A percentile compares a stretch with the other conserved stretches of the same genome.
These are phyloP conservation scores for Sericinus montela DNA, from an alignment of 2,888 invertebrate species.

Conservation along the genomic window DNA sequence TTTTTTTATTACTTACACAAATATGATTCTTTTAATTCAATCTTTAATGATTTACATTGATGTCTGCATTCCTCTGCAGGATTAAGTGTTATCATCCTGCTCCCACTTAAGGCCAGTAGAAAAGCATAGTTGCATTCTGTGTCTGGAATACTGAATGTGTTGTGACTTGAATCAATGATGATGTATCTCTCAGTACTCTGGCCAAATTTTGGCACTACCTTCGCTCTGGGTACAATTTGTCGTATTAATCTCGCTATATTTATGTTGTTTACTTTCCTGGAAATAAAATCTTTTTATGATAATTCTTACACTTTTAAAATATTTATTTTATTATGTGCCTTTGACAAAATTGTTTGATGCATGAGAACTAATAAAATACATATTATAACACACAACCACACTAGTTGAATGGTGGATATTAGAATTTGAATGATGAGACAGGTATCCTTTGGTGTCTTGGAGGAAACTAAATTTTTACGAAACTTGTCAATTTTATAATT, in stretches of 20 bases:
- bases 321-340: background rate
- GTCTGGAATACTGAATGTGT: slow-evolving; percentile 84
- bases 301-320: background rate
- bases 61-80: slow-evolving; percentile 88
- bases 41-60: slow-evolving; percentile 84
- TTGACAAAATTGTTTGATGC: too few species aligned
- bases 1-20: slow-evolving; percentile 82
- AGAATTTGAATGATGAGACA: too few species aligned
- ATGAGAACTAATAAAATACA: too few species aligned
- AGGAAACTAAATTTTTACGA: too few species aligned
- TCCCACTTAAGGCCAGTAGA: slow-evolving; percentile 85
- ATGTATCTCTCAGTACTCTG: slow-evolving; percentile 89
- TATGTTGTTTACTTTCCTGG: slow-evolving; percentile 89
- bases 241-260: slow-evolving; percentile 84
- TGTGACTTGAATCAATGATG: slow-evolving; percentile 85
- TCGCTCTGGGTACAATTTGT: slow-evolving; percentile 85
- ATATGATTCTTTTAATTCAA: slow-evolving; percentile 85
- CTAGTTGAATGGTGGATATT: too few species aligned
- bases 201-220: slow-evolving; percentile 84
- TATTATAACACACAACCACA: too few species aligned
- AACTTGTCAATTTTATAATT: too few species aligned
- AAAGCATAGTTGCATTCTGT: slow-evolving; percentile 91
- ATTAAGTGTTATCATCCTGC: slow-evolving; percentile 83
- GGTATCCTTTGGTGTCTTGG: too few species aligned
- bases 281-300: slow-evolving; percentile 23